phyloP scores from a whole-genome alignment of 2,888 invertebrate species.

The Megamerina dolium region DNA sequence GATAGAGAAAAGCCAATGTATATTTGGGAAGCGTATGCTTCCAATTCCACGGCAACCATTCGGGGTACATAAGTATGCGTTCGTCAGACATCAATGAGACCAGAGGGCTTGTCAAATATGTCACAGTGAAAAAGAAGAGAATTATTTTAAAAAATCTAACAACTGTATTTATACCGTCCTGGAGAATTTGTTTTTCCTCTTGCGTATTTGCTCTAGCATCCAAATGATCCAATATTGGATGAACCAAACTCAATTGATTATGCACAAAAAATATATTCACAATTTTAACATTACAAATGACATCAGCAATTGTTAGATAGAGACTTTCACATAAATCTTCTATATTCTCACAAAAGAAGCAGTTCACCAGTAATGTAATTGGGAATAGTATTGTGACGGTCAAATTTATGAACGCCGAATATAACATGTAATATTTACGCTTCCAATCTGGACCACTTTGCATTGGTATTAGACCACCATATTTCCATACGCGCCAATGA shows the following conservation, averaged over 20 bases:
- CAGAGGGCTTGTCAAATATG: conserved; percentile 18
- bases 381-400: conserved; percentile 21
- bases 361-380: conserved; percentile 22
- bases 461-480: conserved; percentile 31
- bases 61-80: conserved; percentile 26
- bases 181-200: conserved; percentile 24
- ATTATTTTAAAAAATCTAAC: conserved; percentile 19
- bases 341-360: conserved; percentile 24
- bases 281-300: conserved; percentile 30
- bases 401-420: conserved; percentile 24
- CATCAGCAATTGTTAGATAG: conserved; percentile 23
- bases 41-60: conserved; percentile 41
- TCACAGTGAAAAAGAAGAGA: conserved; percentile 8
- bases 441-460: conserved; percentile 17
- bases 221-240: conserved; percentile 25
- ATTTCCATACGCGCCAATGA: conserved; percentile 36
- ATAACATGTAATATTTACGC: conserved; percentile 25
- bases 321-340: conserved; percentile 30
- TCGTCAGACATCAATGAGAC: conserved; percentile 21
- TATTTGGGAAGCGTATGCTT: conserved; percentile 22
- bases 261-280: conserved; percentile 25
- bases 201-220: conserved; percentile 26
- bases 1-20: conserved; percentile 22
- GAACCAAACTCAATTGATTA: conserved; percentile 21
- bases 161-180: conserved; percentile 16